Evolutionary conservation across 2,113 vertebrate genomes (phyloP), one percentile per base, ranked within the genome.

Genomic region (Mirza zaza): DNA sequence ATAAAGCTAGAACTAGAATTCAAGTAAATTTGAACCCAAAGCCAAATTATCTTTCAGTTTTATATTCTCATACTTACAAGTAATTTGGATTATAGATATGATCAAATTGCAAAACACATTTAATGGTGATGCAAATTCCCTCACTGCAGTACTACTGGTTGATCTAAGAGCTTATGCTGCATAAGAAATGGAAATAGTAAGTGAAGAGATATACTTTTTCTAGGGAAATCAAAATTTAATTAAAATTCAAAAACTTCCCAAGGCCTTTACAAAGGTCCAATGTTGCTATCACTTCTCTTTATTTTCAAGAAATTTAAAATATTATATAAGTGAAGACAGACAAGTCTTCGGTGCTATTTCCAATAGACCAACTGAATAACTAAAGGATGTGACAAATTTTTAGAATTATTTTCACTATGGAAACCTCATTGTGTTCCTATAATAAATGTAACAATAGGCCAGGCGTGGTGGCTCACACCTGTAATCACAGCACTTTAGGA

Each of bases 261-360:
- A 63, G 76, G n/a, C n/a, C 59, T 68, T 95, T 75, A 61, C 52
- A 63, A 83, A 90, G 70, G n/a, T n/a, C 29, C 8, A 42, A 52
- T n/a, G 68, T 67, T n/a, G 36, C 52, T 73, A 85, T 9, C 39
- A 29, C 20, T 95, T 50, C 59, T 50, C 39, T 45, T 86, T 52
- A 68, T 93, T 90, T 67, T 70, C 36, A 70, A 73, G 65, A 67
- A 95, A 67, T 67, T 71, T 79, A 87, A 79, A 88, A 27, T n/a
- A 71, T 8, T n/a, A 27, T 48, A 70, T 5, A 76, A 34, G 11
- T 68, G 42, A 61, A 76, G 91, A 59, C 52, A 76, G 86, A 52
- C 15, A 71, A n/a, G 15, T 34, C 59, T 87, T 93, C n/a, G 68
- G 79, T 10, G 6, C 52, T 50, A n/a, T 55, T 76, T 71, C 34